Evolutionary conservation across 2,888 invertebrate genomes (phyloP).

Genomic region (Spisula solida): DNA sequence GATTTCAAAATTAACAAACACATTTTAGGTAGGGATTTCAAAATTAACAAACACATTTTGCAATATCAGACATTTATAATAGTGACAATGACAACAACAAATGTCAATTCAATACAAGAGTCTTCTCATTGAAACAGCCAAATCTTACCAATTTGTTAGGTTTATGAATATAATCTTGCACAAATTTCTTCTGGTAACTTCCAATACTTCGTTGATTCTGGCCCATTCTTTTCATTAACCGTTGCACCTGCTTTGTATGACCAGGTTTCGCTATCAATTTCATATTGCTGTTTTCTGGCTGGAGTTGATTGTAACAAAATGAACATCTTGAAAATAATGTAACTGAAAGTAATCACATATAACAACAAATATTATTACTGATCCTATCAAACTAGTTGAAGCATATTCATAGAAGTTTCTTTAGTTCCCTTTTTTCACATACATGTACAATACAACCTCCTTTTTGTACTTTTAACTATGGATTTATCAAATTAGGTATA

Average conservation of each 20-base stretch:
- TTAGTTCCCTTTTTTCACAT: no score
- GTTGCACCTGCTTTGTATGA: not conserved
- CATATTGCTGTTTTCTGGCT: not conserved
- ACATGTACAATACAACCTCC: no score
- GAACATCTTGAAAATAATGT: not conserved
- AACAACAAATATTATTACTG: no score
- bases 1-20: no score
- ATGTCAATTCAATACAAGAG: no score
- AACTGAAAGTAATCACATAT: constrained; percentile 6
- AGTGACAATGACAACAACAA: no score
- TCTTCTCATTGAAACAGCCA: no score
- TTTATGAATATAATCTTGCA: not conserved
- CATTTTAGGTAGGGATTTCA: no score
- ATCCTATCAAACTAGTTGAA: not conserved
- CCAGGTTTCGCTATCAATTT: not conserved
- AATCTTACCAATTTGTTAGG: constrained; percentile 10
- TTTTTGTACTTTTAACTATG: no score
- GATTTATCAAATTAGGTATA: no score
- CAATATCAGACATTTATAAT: no score
- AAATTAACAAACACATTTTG: no score
- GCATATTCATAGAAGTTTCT: not conserved
- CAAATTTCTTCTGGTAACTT: not conserved
- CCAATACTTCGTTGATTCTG: not conserved
- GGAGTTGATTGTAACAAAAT: not conserved
- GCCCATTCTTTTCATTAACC: not conserved